Evolutionary conservation across 2,888 invertebrate species (phyloP).

Genomic region (Trissonchulus sp.): DNA sequence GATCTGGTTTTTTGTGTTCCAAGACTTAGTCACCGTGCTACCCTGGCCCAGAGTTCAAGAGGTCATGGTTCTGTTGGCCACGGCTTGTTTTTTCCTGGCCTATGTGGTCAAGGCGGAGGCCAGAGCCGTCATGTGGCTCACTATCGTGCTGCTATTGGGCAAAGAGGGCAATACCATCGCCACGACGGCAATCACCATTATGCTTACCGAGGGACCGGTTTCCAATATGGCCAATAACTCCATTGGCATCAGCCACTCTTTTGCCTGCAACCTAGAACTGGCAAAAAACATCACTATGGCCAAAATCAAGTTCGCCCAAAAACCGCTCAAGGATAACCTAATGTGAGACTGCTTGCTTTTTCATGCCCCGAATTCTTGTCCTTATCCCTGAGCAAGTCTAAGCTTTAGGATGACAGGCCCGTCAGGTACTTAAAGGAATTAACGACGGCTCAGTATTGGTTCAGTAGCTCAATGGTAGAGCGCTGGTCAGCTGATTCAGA

Average conservation of each 20-base stretch:
- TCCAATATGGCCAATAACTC: background rate
- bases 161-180: background rate
- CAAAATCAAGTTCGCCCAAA: background rate
- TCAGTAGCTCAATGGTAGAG: no score
- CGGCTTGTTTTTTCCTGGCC: background rate
- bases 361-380: no score
- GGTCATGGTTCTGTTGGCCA: background rate
- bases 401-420: no score
- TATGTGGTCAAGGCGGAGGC: background rate
- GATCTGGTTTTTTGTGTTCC: background rate
- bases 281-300: background rate
- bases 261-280: background rate
- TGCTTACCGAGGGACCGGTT: background rate
- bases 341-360: background rate
- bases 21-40: background rate
- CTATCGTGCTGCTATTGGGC: background rate
- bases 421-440: no score
- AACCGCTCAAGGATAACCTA: background rate
- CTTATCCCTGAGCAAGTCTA: no score
- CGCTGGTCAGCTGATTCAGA: no score
- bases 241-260: background rate
- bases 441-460: no score
- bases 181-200: background rate
- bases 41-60: background rate
- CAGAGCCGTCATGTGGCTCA: background rate